These are phyloP conservation scores for Elaeidobius kamerunicus DNA, from an alignment of 2,888 invertebrate species.

Conservation along the genomic window DNA sequence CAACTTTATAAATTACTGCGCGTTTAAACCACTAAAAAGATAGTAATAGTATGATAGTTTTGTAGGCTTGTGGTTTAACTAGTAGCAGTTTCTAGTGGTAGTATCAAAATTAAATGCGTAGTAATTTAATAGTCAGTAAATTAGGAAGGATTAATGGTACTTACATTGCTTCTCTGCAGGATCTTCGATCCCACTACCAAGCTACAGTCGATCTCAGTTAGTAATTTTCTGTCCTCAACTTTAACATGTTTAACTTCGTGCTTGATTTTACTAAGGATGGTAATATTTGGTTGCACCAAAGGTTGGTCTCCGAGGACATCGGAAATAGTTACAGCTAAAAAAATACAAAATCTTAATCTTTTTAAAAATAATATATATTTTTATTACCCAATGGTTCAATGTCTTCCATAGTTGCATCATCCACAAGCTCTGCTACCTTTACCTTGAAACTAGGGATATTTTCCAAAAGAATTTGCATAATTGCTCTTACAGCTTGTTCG, in stretches of 20 bases:
- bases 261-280: slow-evolving; percentile 48
- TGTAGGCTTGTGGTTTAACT: no score
- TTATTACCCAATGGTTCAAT: slow-evolving; percentile 15
- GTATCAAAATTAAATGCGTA: no score
- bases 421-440: slow-evolving; percentile 34
- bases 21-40: no score
- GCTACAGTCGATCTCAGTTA: slow-evolving; percentile 39
- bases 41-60: no score
- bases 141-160: no score
- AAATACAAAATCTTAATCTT: not conserved
- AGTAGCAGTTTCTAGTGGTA: no score
- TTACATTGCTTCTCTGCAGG: slow-evolving; percentile 47
- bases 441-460: slow-evolving; percentile 59
- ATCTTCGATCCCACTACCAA: slow-evolving; percentile 47
- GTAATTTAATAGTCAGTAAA: no score
- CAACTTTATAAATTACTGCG: no score
- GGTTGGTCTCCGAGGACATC: slow-evolving; percentile 66
- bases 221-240: slow-evolving; percentile 60
- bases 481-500: slow-evolving; percentile 52
- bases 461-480: slow-evolving; percentile 71
- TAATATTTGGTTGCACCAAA: no score
- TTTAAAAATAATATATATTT: not conserved
- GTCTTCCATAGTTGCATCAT: slow-evolving; percentile 21
- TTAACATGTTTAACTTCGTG: slow-evolving; percentile 50
- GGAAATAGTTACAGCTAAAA: slow-evolving; percentile 45